These are phyloP conservation scores for Zophobas morio DNA, from an alignment of 1,140 invertebrate genomes.

Conservation along the genomic window DNA sequence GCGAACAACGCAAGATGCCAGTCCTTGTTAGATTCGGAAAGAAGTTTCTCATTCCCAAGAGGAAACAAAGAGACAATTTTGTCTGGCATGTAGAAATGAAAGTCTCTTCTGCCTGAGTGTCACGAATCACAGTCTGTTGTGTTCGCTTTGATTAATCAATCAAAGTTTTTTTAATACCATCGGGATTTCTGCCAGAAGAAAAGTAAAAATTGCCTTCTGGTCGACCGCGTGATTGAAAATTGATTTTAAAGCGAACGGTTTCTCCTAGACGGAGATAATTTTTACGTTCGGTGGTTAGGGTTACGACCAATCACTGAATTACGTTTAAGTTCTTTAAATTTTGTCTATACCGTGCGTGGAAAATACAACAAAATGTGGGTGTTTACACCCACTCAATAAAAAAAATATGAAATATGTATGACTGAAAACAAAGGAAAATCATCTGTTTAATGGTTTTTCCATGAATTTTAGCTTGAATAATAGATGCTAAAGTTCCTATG, in stretches of 20 bases:
- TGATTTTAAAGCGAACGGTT: neutral
- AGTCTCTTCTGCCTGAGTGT: constrained; percentile 35
- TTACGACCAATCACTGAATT: no score
- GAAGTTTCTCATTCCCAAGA: constrained; percentile 22
- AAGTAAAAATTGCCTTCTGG: neutral
- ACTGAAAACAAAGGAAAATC: neutral
- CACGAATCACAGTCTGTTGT: constrained; percentile 26
- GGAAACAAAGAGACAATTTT: constrained; percentile 43
- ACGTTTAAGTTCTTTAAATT: no score
- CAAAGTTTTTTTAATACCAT: constrained; percentile 9
- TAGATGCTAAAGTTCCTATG: neutral
- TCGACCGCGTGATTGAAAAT: constrained; percentile 2
- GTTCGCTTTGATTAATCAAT: constrained; percentile 28
- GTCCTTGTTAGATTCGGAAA: constrained; percentile 18
- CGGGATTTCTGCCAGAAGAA: neutral
- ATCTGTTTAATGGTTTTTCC: constrained; percentile 5
- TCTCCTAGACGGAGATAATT: neutral
- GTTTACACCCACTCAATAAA: neutral
- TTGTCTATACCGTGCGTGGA: no score
- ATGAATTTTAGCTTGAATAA: neutral
- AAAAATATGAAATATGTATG: neutral
- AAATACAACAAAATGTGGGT: no score
- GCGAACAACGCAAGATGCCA: constrained; percentile 6
- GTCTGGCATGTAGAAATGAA: constrained; percentile 31
- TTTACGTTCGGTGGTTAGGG: no score